Evolutionary conservation across 1,140 invertebrate genomes (phyloP).

Genomic region (Magallana ariakensis): DNA sequence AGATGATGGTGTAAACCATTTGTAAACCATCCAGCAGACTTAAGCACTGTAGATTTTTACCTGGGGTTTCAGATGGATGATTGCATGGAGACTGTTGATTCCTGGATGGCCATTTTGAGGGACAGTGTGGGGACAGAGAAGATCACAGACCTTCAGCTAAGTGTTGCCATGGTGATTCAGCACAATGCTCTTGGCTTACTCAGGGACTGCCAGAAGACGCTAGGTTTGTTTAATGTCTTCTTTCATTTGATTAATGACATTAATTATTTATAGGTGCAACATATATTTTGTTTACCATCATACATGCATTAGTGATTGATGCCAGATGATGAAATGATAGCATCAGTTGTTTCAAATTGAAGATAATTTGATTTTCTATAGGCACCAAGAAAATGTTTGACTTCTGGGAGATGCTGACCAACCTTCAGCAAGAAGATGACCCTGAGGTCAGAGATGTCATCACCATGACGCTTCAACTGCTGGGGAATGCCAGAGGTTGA

Average conservation of each 20-base stretch:
- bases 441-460: slow-evolving; percentile 70
- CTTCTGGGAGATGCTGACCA: slow-evolving; percentile 70
- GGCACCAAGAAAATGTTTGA: slow-evolving; percentile 52
- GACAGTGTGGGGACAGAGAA: slow-evolving; percentile 60
- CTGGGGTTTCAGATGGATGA: neutral
- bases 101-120: slow-evolving; percentile 53
- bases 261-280: neutral
- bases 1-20: too few species aligned
- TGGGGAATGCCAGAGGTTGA: slow-evolving; percentile 41
- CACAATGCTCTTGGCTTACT: slow-evolving; percentile 62
- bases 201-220: neutral
- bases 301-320: neutral
- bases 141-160: slow-evolving; percentile 61
- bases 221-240: neutral
- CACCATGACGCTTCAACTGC: slow-evolving; percentile 52
- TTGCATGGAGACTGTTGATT: neutral
- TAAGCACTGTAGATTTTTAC: too few species aligned
- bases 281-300: neutral
- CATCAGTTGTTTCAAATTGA: too few species aligned
- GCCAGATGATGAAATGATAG: too few species aligned
- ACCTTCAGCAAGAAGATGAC: slow-evolving; percentile 76
- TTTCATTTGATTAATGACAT: neutral
- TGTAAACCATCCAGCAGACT: too few species aligned
- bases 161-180: slow-evolving; percentile 58
- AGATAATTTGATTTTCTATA: neutral